phyloP scores from a whole-genome alignment of 2,888 invertebrate genomes.

The Noctua janthina region DNA sequence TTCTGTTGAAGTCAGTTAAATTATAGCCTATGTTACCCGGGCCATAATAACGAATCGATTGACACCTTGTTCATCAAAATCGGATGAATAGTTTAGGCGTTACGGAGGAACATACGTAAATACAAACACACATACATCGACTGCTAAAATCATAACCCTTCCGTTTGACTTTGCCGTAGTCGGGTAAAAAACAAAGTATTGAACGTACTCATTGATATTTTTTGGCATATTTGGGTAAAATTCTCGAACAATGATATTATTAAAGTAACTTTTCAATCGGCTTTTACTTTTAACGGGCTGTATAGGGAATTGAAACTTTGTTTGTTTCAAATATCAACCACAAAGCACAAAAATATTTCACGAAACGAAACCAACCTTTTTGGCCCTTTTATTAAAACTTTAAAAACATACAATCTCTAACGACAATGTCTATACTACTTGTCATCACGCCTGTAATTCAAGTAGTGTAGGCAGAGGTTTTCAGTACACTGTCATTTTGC shows the following conservation, averaged over 20 bases:
- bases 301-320: neutral
- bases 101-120: too few relatives aligned
- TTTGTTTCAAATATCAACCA: neutral
- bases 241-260: neutral
- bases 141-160: too few relatives aligned
- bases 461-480: neutral
- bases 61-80: too few relatives aligned
- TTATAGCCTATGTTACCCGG: too few relatives aligned
- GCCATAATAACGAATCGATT: too few relatives aligned
- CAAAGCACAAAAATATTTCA: constrained; percentile 10
- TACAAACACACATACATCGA: too few relatives aligned
- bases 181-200: neutral
- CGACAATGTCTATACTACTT: neutral
- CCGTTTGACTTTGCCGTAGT: too few relatives aligned
- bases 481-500: neutral
- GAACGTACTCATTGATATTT: neutral
- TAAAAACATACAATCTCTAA: neutral
- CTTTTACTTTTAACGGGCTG: constrained; percentile 19
- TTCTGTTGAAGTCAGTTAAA: too few relatives aligned
- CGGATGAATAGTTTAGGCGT: too few relatives aligned
- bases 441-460: neutral
- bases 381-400: neutral
- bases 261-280: constrained; percentile 19
- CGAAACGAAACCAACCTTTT: neutral
- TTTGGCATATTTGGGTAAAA: neutral